Percentiles rank a stretch among this genome's conserved stretches.
Evolutionary conservation across 2,113 vertebrate species (phyloP).

Genomic region (Patagioenas fasciata): DNA sequence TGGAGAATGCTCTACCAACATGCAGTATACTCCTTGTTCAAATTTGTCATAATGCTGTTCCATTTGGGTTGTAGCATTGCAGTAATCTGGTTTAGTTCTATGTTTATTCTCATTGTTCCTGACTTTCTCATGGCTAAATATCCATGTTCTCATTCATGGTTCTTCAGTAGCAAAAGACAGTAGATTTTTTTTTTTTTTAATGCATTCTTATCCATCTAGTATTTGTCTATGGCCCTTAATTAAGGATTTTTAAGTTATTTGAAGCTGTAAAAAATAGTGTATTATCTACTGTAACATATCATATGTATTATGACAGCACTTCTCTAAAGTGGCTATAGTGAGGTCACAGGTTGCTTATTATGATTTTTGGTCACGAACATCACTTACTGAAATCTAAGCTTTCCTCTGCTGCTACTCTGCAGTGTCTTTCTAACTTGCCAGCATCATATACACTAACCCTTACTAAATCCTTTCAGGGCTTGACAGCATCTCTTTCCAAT

Average conservation of each 20-base stretch:
- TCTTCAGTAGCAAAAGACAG: not conserved
- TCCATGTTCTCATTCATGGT: not conserved
- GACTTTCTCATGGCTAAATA: not conserved
- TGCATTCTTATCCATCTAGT: not conserved
- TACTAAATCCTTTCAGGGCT: not conserved
- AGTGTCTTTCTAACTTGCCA: not conserved
- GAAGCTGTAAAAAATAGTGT: not conserved
- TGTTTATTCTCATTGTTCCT: not conserved
- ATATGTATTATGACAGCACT: accelerated
- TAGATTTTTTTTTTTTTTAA: not conserved
- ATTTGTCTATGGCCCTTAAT: not conserved
- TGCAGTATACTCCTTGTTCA: not conserved
- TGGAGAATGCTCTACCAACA: not conserved
- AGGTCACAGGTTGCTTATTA: not conserved
- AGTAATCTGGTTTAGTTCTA: not conserved
- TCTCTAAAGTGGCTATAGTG: not conserved
- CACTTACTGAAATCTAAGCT: not conserved
- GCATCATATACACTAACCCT: not conserved
- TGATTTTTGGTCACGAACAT: not conserved
- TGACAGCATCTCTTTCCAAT: not conserved
- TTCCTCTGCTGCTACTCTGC: not conserved
- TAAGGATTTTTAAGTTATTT: not conserved
- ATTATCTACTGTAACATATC: not conserved
- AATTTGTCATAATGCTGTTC: not conserved
- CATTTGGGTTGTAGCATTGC: not conserved